Evolutionary conservation across 2,113 vertebrate genomes (phyloP), one percentile per base, ranked within the genome.

Genomic region (Macquaria australasica): DNA sequence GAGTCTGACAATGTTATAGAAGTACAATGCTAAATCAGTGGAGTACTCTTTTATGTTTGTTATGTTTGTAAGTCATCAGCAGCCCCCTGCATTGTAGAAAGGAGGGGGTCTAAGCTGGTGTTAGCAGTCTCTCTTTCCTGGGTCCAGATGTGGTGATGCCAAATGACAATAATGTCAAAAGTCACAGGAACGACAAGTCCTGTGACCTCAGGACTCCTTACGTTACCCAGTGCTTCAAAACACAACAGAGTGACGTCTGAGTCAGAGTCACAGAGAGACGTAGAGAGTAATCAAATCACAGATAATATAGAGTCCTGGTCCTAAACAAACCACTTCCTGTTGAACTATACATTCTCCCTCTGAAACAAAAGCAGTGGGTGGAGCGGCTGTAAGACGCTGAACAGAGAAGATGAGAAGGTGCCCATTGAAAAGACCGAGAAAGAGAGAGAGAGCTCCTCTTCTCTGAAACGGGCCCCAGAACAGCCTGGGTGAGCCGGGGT

Each of bases 401-500:
- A 79, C 39, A 64, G 79, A 77, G 66, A 84, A 67, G 85, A 90
- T 86, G 89, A 78, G 87, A 86, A 91, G 89, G 72, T 87, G 79
- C 71, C 81, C 66, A 55, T 67, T 81, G 82, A 84, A 66, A 18
- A 56, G 73, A 66, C 73, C n/a, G 43, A 58, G 58, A 64, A 76
- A 72, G 70, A 75, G 75, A 79, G 83, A 88, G 73, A 87, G 85
- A 50, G 77, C 55, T 81, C 79, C 86, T 86, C 86, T 86, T 76
- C 81, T 91, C 79, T 77, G 72, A 82, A 89, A 95, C 95, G 95
- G 94, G 96, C 96, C 95, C 95, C 92, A 95, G 92, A 94, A 93
- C 96, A 96, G 96, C 93, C 96, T 95, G 94, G 93, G 95, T 94
- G 96, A 96, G 96, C 95, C 88, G 92, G 77, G 82, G 88, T 91